These are phyloP conservation scores for Leptoteleia sp. DNA, from an alignment of 1,140 invertebrate species.

Conservation along the genomic window DNA sequence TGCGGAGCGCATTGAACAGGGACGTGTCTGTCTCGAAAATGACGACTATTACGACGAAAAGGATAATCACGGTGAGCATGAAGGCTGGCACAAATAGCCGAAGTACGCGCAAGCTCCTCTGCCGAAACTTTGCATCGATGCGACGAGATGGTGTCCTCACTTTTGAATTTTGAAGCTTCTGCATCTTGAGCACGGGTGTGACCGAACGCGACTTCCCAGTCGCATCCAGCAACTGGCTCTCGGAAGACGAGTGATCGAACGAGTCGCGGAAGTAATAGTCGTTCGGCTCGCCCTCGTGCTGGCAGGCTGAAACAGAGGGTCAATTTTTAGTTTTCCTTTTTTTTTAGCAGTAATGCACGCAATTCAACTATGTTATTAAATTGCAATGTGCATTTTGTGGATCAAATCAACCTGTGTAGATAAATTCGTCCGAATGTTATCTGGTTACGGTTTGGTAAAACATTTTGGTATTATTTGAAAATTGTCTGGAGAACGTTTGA, in stretches of 20 bases:
- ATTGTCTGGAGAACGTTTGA: no score
- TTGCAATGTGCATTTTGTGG: no score
- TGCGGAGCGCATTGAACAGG: constrained; percentile 85
- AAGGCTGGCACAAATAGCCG: constrained; percentile 88
- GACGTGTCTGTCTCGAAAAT: constrained; percentile 89
- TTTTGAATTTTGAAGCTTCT: constrained; percentile 82
- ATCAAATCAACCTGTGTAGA: no score
- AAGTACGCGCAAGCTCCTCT: constrained; percentile 83
- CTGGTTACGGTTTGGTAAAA: no score
- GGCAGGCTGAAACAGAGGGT: constrained; percentile 74
- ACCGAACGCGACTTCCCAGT: constrained; percentile 79
- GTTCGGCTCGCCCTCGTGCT: constrained; percentile 77
- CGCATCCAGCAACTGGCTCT: constrained; percentile 84
- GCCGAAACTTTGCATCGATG: constrained; percentile 57
- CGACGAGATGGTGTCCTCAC: constrained; percentile 68
- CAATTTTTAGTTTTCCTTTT: background rate
- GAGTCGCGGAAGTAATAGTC: constrained; percentile 89
- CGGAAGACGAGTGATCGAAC: constrained; percentile 89
- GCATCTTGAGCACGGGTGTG: constrained; percentile 82
- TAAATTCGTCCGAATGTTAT: no score
- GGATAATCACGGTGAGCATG: constrained; percentile 85
- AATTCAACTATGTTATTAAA: no score
- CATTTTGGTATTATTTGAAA: no score
- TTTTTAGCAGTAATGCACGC: no score
- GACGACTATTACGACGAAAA: constrained; percentile 85